Evolutionary conservation across 2,797 vertebrate species (phyloP), one percentile per base, ranked within the genome.

Genomic region (Mus spretus): DNA sequence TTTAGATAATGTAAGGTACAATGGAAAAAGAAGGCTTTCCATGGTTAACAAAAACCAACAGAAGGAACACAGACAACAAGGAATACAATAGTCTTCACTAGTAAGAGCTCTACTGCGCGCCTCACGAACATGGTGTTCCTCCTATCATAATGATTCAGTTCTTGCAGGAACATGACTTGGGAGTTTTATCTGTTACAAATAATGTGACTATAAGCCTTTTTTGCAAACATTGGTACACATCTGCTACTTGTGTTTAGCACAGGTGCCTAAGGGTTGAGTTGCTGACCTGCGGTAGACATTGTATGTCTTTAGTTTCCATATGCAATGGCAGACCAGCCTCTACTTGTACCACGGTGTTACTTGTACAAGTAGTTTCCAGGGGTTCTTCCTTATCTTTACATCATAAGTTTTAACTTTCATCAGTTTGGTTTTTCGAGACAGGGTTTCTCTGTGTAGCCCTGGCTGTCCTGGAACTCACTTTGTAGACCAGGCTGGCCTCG

Each of bases 1-100:
- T 70, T 93, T 13, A 78, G 81, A 79, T 81, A 84, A 79, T 82
- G 31, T 81, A 85, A 53, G 83, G 92, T 72, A 61, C 70, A 19
- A 47, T 37, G 20, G 47, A 77, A 59, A 78, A 59, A 95, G 72
- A 37, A 83, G 19, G 12, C 53, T 88, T 53, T 65, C 40, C 65
- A 80, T 34, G 55, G 28, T 61, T 44, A 83, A 65, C 19, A 34
- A 65, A 83, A 63, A 34, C 40, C 44, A 31, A 31, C 57, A 44
- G 14, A 40, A 63, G 59, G 24, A 81, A 67, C 63, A 31, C 61
- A 67, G 26, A 47, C 26, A 37, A 84, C 26, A 82, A 28, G 57
- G 6, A 85, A 67, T 67, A n/a, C 28, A 61, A 67, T 28, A 63
- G 61, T 67, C 83, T 67, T n/a, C 28, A 85, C 63, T 85, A 50